Base-by-base conservation (phyloP, 2,888 invertebrate species). In the Zeuzera pyrina region DNA sequence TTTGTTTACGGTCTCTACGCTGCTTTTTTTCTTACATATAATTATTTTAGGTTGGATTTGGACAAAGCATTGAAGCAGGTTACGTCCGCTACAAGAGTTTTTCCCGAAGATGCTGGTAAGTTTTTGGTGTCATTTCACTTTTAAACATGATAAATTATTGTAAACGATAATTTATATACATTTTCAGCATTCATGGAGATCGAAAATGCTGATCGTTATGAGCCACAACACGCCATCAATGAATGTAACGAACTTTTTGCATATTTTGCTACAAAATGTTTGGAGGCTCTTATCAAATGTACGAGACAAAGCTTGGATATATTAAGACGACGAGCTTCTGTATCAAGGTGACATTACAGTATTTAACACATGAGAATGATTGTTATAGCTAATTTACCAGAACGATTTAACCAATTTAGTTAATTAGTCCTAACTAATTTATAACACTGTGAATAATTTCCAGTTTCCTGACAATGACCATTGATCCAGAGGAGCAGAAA, bases 201-300 rank as follows among this genome's bases (percentile, higher is more conserved):
- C 29, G 89, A 90, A 41, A 85, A 85, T 48, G 84, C 87, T 4
- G 78, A 84, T 21, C 65, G 76, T 14, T 84, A 87, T 45, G 90
- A 91, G 37, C 54, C 90, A 14, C 51, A 58, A 31, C 85, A 84
- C 22, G 74, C 89, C 2, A 87, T 89, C 27, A 89, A 87, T 30
- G 92, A 93, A 56, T 92, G 92, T 50, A 90, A 92, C 59, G 93
- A 94, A 57, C 73, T 94, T 29, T 94, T 92, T 59, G 89, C 90
- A 1, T 90, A 89, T 59, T 94, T 93, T 52, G 92, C 93, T 45
- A 88, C 88, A 31, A 91, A 89, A 67, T 86, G 92, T 39, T 74
- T 91, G 16, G 90, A 92, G 38, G 74, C 92, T 2, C 73, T 95
- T 12, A 90, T 92, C 7, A 91, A 89, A 51, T 87, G 89, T 33